Evolutionary conservation across 1,140 invertebrate species (phyloP).

Genomic region (Nixonia krombeini): DNA sequence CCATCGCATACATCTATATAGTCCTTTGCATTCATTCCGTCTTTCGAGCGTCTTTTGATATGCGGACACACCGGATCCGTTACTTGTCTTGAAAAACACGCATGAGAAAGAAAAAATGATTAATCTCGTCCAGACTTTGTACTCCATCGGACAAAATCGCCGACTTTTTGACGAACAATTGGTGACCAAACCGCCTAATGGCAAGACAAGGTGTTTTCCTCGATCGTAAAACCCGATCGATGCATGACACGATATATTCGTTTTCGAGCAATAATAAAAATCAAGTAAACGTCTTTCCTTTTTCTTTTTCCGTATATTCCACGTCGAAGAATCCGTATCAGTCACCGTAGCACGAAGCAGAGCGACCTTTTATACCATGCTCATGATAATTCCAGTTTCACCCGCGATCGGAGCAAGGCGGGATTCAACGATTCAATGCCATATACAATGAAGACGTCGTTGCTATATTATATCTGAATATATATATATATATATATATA

Average conservation of each 20-base stretch:
- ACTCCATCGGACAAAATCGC: slow-evolving; percentile 17
- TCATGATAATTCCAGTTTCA: slow-evolving; percentile 38
- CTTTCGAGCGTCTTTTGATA: slow-evolving; percentile 34
- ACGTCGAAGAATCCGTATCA: slow-evolving; percentile 17
- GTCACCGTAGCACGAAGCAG: slow-evolving; percentile 12
- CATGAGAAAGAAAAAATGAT: no score
- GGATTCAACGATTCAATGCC: slow-evolving; percentile 12
- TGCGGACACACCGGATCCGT: slow-evolving; percentile 31
- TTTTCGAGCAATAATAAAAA: slow-evolving; percentile 39
- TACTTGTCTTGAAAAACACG: slow-evolving; percentile 9
- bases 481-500: no score
- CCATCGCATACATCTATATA: not conserved
- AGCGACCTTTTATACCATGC: slow-evolving; percentile 46
- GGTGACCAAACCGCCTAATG: slow-evolving; percentile 44
- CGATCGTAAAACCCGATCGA: slow-evolving; percentile 16
- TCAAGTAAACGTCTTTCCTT: not conserved
- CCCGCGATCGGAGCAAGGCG: slow-evolving; percentile 38
- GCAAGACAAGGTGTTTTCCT: slow-evolving; percentile 32
- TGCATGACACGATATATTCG: slow-evolving; percentile 32
- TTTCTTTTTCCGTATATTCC: slow-evolving; percentile 10
- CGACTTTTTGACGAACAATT: slow-evolving; percentile 9
- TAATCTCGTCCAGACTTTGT: slow-evolving; percentile 17
- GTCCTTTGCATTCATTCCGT: slow-evolving; percentile 37
- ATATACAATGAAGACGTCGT: no score
- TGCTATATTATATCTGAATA: no score